These are phyloP conservation scores for Misgurnus mizolepis DNA, from an alignment of 2,113 vertebrate species.

Conservation along the genomic window DNA sequence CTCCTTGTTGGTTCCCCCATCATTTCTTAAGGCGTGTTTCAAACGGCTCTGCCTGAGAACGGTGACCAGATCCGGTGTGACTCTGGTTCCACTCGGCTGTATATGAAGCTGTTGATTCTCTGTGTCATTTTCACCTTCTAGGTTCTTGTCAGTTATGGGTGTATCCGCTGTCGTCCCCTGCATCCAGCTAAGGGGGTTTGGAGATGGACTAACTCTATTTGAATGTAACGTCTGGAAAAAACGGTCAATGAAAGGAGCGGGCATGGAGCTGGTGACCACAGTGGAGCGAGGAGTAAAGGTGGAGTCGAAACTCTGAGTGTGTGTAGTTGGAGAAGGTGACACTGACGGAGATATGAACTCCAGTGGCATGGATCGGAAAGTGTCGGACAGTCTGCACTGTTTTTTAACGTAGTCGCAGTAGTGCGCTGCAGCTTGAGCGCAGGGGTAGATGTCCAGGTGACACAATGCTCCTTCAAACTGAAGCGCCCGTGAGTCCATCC, in stretches of 20 bases:
- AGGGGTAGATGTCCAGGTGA: slow-evolving; percentile 92
- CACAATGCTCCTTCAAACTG: slow-evolving; percentile 88
- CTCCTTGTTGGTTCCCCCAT: slow-evolving; percentile 59
- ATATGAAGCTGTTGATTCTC: slow-evolving; percentile 60
- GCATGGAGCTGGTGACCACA: background rate
- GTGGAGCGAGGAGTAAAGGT: background rate
- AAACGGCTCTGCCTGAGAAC: slow-evolving; percentile 61
- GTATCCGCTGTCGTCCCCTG: slow-evolving; percentile 49
- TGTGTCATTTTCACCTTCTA: slow-evolving; percentile 63
- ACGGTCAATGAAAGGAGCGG: slow-evolving; percentile 50
- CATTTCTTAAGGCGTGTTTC: slow-evolving; percentile 67
- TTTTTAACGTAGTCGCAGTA: slow-evolving; percentile 90
- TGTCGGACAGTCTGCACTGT: slow-evolving; percentile 85
- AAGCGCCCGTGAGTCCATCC: slow-evolving; percentile 83
- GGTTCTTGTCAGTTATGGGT: slow-evolving; percentile 28
- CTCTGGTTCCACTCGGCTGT: slow-evolving; percentile 52
- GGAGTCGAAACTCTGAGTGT: background rate
- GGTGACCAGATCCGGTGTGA: slow-evolving; percentile 61
- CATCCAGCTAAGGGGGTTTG: slow-evolving; percentile 16
- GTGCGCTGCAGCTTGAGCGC: slow-evolving; percentile 81
- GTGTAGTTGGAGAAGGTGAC: background rate
- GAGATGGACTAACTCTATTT: slow-evolving; percentile 15
- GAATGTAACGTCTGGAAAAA: slow-evolving; percentile 15
- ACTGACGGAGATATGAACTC: slow-evolving; percentile 7
- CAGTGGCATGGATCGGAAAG: slow-evolving; percentile 71